Evolutionary conservation across 1,140 invertebrate species (phyloP), one percentile per base, ranked within the genome.

Genomic region (Magallana angulata): DNA sequence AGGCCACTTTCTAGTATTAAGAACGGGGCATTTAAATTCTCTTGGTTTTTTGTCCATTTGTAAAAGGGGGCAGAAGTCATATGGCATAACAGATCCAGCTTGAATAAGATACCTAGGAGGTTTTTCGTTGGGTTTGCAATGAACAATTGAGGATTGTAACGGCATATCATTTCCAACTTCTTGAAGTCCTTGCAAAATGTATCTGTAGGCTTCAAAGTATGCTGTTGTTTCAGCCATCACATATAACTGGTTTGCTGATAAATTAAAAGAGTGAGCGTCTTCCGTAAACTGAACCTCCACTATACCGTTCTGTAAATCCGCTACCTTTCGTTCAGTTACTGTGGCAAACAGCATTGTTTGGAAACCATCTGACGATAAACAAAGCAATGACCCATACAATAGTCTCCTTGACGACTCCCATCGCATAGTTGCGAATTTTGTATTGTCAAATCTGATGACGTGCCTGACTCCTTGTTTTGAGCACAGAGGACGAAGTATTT

Each of bases 301-400:
- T 5, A 90, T 84, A 71, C 93, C 93, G 12, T 91, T 85, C 62
- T 85, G 68, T 9, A 94, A 84, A 1, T 91, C 85, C 48, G 91
- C 82, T 36, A 93, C 58, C 62, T 97, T 95, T 71, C 96, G 94
- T 57, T 97, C 95, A 7, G 95, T 92, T 30, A 98, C 96, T 1
- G 96, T 96, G 18, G 96, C 97, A 90, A 97, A 96, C 59, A 97
- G 93, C 60, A 97, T 94, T 57, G 95, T 96, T 57, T 96, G 93
- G 93, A 97, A 98, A 81, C 96, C 95, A 91, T 97, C 96, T 11
- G 90, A 94, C 1, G 97, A 97, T 56, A 98, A 95, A 88, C 97
- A 96, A 0, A 98, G 90, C n/a, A 98, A 93, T 0, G 97, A 96
- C 0, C 97, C 97, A 94, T 94, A 96, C 92, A 97, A 95, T 57